Conservation (phyloP, 2,113 vertebrate genomes). For the Rhynchopsitta pachyrhyncha region DNA sequence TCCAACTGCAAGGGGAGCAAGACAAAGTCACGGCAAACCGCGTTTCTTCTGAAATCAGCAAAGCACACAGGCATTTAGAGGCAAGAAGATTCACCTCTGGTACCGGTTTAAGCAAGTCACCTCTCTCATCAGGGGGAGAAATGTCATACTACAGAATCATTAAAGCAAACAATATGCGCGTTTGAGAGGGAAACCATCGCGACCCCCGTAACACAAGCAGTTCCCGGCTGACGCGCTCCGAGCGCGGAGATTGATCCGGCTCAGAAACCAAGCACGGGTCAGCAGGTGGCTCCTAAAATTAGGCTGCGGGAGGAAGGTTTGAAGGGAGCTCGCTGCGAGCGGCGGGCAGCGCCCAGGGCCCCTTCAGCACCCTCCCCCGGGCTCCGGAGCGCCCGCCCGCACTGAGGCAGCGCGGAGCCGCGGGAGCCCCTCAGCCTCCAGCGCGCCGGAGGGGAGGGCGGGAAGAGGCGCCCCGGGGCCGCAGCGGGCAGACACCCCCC, state of each 20-base stretch:
- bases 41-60: not conserved
- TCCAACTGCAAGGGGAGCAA: not conserved
- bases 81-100: fast-evolving
- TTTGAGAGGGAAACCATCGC: not conserved
- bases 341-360: not conserved
- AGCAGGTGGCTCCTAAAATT: slow-evolving; percentile 66
- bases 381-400: not conserved
- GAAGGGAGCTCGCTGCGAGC: not conserved
- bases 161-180: fast-evolving
- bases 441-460: not conserved
- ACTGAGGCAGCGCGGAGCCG: not conserved
- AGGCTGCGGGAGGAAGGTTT: slow-evolving; percentile 16
- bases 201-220: not conserved
- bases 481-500: not conserved
- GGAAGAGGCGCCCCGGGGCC: not conserved
- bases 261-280: slow-evolving; percentile 14
- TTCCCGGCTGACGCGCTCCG: not conserved
- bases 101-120: not conserved
- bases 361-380: not conserved
- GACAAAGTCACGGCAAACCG: not conserved
- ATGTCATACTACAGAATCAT: fast-evolving
- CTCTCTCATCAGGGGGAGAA: not conserved
- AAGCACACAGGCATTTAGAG: not conserved
- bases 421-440: not conserved
- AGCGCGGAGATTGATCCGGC: not conserved